A percentile compares a stretch with the other conserved stretches of the same genome.
These are phyloP conservation scores for Cistogaster globosa DNA, from an alignment of 2,888 invertebrate genomes.

Conservation along the genomic window DNA sequence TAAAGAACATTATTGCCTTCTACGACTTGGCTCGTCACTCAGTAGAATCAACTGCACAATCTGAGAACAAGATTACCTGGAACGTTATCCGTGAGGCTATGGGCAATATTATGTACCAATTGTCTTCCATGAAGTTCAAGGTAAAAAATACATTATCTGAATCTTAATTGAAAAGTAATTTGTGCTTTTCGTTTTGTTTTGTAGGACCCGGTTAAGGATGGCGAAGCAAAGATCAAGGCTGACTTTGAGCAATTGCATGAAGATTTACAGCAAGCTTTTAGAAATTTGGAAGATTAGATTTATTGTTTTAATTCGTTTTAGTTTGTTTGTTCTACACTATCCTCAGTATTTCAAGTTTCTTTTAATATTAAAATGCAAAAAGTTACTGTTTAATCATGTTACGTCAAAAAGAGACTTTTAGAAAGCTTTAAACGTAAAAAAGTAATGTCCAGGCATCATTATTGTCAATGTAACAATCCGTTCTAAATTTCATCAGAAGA, in stretches of 20 bases:
- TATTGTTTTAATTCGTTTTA: conserved; percentile 55
- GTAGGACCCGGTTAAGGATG: conserved; percentile 98
- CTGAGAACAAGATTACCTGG: conserved; percentile 99
- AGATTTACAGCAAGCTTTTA: conserved; percentile 98
- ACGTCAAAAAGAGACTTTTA: conserved; percentile 41
- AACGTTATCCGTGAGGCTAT: conserved; percentile 98
- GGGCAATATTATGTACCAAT: conserved; percentile 97
- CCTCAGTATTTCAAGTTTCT: conserved; percentile 68
- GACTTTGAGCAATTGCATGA: conserved; percentile 98
- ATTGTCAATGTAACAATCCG: conserved; percentile 30
- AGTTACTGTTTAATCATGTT: conserved; percentile 52
- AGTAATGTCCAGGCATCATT: conserved; percentile 16
- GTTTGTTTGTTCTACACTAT: conserved; percentile 52
- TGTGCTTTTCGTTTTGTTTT: conserved; percentile 67
- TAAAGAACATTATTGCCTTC: conserved; percentile 98
- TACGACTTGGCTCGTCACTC: conserved; percentile 99
- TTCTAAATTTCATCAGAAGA: conserved; percentile 25
- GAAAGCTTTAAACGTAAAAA: background rate
- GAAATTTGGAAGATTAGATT: conserved; percentile 97
- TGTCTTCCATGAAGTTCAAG: conserved; percentile 99
- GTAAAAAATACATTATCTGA: conserved; percentile 82
- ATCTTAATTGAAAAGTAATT: background rate
- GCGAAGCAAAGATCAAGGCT: conserved; percentile 97
- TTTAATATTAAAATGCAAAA: conserved; percentile 50
- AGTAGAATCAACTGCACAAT: conserved; percentile 98